Percentiles rank a stretch among this genome's conserved stretches.
Evolutionary conservation across 1,140 invertebrate species (phyloP).

Genomic region (Drosophila athabasca): DNA sequence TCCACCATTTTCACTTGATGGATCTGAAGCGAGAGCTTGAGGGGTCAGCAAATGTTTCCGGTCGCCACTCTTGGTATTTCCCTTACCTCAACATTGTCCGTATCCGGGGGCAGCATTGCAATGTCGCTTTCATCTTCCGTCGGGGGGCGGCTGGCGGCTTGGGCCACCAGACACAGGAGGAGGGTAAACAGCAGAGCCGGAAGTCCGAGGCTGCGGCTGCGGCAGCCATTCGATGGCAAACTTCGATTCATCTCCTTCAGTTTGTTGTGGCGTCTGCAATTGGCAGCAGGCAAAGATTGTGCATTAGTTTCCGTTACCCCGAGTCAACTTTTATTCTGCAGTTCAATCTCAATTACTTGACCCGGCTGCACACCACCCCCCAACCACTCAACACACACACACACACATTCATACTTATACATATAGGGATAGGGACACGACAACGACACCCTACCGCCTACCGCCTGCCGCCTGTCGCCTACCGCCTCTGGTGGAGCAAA

Average conservation of each 20-base stretch:
- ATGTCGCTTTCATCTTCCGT: conserved; percentile 51
- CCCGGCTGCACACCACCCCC: not conserved
- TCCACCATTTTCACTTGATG: conserved; percentile 67
- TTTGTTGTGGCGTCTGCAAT: conserved; percentile 48
- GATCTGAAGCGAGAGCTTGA: conserved; percentile 35
- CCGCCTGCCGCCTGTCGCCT: not conserved
- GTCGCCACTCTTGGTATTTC: not conserved
- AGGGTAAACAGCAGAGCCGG: conserved; percentile 37
- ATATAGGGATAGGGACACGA: not conserved
- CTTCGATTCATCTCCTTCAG: conserved; percentile 66
- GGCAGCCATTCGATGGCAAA: conserved; percentile 23
- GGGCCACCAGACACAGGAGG: conserved; percentile 40
- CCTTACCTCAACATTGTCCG: conserved; percentile 76
- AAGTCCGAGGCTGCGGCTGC: conserved; percentile 35
- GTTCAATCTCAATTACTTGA: conserved; percentile 72
- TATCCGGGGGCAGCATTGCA: conserved; percentile 52
- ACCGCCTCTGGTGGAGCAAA: conserved; percentile 20
- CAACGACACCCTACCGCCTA: too few species aligned
- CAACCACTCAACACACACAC: not conserved
- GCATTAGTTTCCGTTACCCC: conserved; percentile 48
- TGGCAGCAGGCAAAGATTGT: conserved; percentile 39
- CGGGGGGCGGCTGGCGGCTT: conserved; percentile 25
- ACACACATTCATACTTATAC: too few species aligned
- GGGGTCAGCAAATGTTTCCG: conserved; percentile 2
- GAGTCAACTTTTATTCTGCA: conserved; percentile 51